These are phyloP conservation scores for Trogon surrucura DNA, from an alignment of 2,113 vertebrate species.

Conservation along the genomic window DNA sequence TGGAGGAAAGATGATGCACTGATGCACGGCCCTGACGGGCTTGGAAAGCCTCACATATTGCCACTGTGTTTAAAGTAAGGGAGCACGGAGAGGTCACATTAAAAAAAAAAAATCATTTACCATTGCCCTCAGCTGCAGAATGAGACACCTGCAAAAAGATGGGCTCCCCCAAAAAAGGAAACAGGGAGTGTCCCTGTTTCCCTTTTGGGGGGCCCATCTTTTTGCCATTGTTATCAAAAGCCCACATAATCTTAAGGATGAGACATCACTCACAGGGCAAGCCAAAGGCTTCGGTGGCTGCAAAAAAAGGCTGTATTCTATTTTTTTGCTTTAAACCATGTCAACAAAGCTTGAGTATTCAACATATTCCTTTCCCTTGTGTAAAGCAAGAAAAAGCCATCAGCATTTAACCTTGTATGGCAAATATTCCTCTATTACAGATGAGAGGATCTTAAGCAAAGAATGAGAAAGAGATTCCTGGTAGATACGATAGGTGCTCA, in stretches of 20 bases:
- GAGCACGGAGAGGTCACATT: conserved; percentile 32
- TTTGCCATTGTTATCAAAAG: not conserved
- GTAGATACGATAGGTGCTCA: not conserved
- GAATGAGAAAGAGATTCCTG: not conserved
- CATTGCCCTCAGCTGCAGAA: not conserved
- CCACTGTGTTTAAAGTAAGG: conserved; percentile 19
- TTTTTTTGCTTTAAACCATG: not conserved
- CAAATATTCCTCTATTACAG: not conserved
- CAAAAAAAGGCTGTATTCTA: not conserved
- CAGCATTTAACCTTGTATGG: not conserved
- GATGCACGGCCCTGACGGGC: not conserved
- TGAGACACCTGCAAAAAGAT: not conserved
- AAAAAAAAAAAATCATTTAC: not conserved
- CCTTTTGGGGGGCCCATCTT: no score
- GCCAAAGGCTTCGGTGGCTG: not conserved
- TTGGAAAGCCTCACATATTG: conserved; percentile 27
- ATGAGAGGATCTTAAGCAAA: not conserved
- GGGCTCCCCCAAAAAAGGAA: not conserved
- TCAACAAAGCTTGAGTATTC: not conserved
- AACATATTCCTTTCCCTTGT: not conserved
- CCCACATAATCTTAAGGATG: not conserved
- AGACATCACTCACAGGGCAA: not conserved
- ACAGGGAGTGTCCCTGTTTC: not conserved
- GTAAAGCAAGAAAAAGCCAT: not conserved
- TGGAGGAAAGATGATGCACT: conserved; percentile 44